Evolutionary conservation across 2,888 invertebrate species (phyloP).

Genomic region (Caenorhabditis doughertyi): DNA sequence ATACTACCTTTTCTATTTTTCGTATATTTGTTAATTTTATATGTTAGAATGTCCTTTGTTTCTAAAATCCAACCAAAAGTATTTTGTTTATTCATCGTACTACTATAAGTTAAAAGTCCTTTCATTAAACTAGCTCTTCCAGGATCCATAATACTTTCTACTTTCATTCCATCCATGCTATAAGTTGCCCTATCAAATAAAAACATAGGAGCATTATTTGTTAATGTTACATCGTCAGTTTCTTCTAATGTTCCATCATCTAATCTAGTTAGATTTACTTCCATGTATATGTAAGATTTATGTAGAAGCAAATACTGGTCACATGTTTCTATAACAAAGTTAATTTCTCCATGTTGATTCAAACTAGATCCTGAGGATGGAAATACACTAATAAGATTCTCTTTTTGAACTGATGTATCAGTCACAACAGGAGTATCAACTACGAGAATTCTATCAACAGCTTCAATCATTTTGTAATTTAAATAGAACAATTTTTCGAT

Average conservation of each 20-base stretch:
- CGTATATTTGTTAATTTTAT: slow-evolving; percentile 73
- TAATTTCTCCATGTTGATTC: too few species aligned
- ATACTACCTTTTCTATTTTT: slow-evolving; percentile 70
- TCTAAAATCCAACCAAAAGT: too few species aligned
- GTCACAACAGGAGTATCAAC: slow-evolving; percentile 48
- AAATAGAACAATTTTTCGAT: too few species aligned
- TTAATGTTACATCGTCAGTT: slow-evolving; percentile 55
- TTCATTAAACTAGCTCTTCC: slow-evolving; percentile 20
- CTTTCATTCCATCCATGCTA: slow-evolving; percentile 64
- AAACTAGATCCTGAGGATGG: too few species aligned
- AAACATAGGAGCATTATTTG: slow-evolving; percentile 70
- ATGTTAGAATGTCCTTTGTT: too few species aligned
- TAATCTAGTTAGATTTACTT: slow-evolving; percentile 51
- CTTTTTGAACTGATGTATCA: slow-evolving; percentile 47
- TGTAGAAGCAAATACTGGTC: slow-evolving; percentile 45
- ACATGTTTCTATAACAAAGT: too few species aligned
- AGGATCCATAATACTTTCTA: slow-evolving; percentile 8
- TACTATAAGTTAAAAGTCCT: too few species aligned
- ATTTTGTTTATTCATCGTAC: too few species aligned
- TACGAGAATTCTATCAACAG: slow-evolving; percentile 40
- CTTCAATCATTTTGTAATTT: too few species aligned
- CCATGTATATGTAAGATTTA: slow-evolving; percentile 58
- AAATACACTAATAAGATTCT: slow-evolving; percentile 42
- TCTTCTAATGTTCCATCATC: slow-evolving; percentile 32
- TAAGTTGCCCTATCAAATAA: slow-evolving; percentile 68